Evolutionary conservation across 92 coral and sea anemone genomes (phyloP), one percentile per base, ranked within the genome.

Genomic region (Paragorgia papillata): DNA sequence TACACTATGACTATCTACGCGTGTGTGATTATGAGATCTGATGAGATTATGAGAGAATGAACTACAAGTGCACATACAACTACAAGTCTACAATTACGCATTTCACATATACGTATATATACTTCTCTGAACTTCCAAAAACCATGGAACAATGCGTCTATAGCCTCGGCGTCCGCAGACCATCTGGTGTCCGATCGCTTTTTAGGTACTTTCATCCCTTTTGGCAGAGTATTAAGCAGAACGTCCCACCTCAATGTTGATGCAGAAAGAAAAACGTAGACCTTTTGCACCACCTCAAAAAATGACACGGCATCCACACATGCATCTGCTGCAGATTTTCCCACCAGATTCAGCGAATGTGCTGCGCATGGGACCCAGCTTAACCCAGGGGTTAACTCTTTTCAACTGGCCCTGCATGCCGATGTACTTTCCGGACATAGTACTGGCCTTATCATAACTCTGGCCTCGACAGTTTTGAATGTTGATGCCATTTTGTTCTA

Each of bases 261-360:
- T n/a, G n/a, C n/a, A n/a, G n/a, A n/a, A n/a, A n/a, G n/a, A n/a
- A 66, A 66, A 66, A 25, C 18, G 26, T 59, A 59, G 22, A 59
- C 18, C 26, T 25, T 25, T 59, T 59, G 55, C 41, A 41, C 53
- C 32, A 66, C n/a, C 44, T 18, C 19, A 27, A 66, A 66, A 26
- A 66, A 66, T 41, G 73, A 19, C 32, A 66, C 53, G 54, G 73
- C 73, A 29, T 41, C 73, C 73, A 66, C 48, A 66, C 54, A 66
- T 41, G 48, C 32, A 66, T 46, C 73, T 66, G 73, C 73, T 43
- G 73, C 73, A 66, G 73, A 66, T 66, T 66, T 12, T 29, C 73
- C 73, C 32, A 66, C 73, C 73, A 66, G 37, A 46, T 66, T 66
- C 18, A 66, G 73, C 22, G 73, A 66, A 43, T 66, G 73, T 66